Conservation (phyloP, 2,113 vertebrate species). For the Podilymbus podiceps region DNA sequence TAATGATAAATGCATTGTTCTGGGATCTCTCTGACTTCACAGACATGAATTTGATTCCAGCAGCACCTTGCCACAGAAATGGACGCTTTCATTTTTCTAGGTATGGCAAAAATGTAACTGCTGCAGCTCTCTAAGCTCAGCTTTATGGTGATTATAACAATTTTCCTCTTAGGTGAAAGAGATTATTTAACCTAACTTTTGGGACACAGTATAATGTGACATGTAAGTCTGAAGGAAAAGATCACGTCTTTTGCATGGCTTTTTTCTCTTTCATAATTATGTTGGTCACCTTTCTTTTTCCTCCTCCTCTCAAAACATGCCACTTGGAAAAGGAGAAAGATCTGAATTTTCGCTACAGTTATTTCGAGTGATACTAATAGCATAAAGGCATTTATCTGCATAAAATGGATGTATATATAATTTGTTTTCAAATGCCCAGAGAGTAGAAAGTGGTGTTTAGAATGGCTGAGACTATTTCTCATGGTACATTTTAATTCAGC, state of each 20-base stretch:
- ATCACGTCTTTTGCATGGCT: rapidly evolving
- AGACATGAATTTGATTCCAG: not conserved
- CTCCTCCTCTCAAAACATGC: not conserved
- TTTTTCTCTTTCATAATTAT: not conserved
- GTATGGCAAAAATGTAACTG: not conserved
- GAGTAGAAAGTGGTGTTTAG: not conserved
- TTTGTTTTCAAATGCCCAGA: not conserved
- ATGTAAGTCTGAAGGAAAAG: not conserved
- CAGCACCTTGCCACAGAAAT: not conserved
- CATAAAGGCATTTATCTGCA: not conserved
- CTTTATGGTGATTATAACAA: not conserved
- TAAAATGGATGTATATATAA: not conserved
- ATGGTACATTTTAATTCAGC: not conserved
- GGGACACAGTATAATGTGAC: not conserved
- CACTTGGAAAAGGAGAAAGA: not conserved
- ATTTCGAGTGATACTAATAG: not conserved
- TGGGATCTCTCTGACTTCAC: not conserved
- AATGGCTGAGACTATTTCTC: not conserved
- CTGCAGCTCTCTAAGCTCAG: not conserved
- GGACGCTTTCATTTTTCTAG: not conserved
- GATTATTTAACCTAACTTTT: not conserved
- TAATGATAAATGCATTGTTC: not conserved
- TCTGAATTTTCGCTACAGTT: not conserved
- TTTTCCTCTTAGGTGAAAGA: not conserved
- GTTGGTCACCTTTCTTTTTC: not conserved